Conservation (phyloP, 2,888 invertebrate genomes). For the Bhutanitis thaidina region DNA sequence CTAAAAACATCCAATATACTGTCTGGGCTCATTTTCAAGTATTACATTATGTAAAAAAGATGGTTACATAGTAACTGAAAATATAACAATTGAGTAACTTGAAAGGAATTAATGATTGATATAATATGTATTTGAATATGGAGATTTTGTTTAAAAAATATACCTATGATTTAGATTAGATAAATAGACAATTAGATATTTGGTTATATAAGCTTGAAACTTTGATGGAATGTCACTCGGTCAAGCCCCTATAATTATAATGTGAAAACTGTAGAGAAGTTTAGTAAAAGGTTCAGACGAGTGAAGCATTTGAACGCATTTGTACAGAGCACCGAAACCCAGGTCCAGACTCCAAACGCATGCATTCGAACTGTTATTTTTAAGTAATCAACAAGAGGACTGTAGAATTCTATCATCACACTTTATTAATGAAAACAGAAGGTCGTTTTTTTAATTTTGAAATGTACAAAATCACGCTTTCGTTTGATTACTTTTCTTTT, state of each 20-base stretch:
- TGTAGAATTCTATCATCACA: constrained; percentile 78
- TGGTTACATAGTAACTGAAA: no score
- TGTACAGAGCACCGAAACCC: constrained; percentile 23
- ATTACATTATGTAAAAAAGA: no score
- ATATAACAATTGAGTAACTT: no score
- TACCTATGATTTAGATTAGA: neutral
- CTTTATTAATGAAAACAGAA: constrained; percentile 61
- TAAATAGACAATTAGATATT: constrained; percentile 10
- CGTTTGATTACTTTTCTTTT: constrained; percentile 65
- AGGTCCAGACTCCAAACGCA: constrained; percentile 28
- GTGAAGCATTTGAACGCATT: constrained; percentile 61
- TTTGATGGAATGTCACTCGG: constrained; percentile 12
- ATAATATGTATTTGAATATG: neutral
- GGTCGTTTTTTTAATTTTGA: constrained; percentile 59
- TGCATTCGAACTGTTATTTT: constrained; percentile 67
- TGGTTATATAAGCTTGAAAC: neutral
- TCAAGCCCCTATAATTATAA: neutral
- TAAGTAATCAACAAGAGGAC: constrained; percentile 70
- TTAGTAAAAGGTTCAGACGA: neutral
- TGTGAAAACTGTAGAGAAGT: neutral
- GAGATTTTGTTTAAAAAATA: constrained; percentile 2
- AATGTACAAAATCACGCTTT: constrained; percentile 79
- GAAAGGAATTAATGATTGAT: neutral
- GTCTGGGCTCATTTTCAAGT: no score
- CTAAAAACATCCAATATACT: no score